phyloP scores from a whole-genome alignment of 2,113 vertebrate species.

The Amia ocellicauda region DNA sequence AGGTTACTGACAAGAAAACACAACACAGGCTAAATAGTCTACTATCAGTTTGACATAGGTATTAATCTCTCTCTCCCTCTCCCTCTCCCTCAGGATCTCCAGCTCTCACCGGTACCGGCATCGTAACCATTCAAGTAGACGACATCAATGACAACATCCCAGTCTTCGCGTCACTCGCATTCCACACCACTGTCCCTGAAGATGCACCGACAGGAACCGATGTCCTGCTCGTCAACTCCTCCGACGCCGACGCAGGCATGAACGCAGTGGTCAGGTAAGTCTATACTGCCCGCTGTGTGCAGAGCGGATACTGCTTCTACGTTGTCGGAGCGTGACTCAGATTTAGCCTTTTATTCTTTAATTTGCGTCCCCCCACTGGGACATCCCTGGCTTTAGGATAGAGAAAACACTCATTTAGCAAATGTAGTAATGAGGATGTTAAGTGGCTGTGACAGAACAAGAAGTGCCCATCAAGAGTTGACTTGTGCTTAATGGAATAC shows the following conservation, averaged over 20 bases:
- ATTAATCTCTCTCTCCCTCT: conserved; percentile 6
- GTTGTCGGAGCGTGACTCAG: conserved; percentile 33
- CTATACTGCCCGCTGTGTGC: accelerated
- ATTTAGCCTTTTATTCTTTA: conserved; percentile 35
- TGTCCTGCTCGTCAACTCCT: conserved; percentile 85
- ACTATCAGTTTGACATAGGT: no score
- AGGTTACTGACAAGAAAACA: no score
- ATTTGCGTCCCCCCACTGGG: conserved; percentile 30
- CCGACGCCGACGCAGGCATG: conserved; percentile 79
- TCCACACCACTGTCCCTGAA: conserved; percentile 80
- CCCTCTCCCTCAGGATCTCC: conserved; percentile 69
- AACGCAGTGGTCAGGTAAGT: conserved; percentile 91
- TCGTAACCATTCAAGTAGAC: conserved; percentile 79
- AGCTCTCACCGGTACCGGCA: conserved; percentile 87
- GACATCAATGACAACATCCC: conserved; percentile 92
- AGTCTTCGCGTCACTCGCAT: conserved; percentile 71
- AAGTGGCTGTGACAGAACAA: conserved; percentile 63
- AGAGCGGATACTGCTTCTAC: conserved; percentile 17
- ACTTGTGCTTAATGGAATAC: conserved; percentile 41
- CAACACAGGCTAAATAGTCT: no score
- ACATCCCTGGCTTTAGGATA: conserved; percentile 35
- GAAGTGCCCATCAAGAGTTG: conserved; percentile 50
- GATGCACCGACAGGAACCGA: conserved; percentile 88
- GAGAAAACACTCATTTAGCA: conserved; percentile 49
- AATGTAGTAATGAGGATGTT: conserved; percentile 65